Evolutionary conservation across 2,797 vertebrate genomes (phyloP), one percentile per base, ranked within the genome.

Genomic region (Sebastes trivittatus): DNA sequence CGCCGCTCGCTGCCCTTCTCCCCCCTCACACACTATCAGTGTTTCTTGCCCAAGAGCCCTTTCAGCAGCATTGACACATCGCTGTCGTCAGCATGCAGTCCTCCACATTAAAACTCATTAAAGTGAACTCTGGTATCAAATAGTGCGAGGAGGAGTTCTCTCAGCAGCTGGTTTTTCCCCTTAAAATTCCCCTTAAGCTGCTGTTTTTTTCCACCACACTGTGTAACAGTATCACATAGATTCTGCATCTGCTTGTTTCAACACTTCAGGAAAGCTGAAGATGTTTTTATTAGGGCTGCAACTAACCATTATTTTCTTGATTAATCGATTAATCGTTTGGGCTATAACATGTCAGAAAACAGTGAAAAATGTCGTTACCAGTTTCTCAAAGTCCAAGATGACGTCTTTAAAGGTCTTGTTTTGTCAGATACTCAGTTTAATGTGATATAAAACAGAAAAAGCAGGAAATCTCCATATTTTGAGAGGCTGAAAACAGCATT

Each of bases 71-170:
- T 30, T 76, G 83, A 88, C 80, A 71, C 75, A 56, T 70, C 73
- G 61, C 75, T 52, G 86, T 63, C 54, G 67, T 83, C 77, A 83
- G 80, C 81, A 27, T 2, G 56, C 78, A 54, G 77, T 54, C 60
- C 72, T 75, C 58, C 8, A 30, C 77, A 71, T 80, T 83, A 83
- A 72, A 81, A 74, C 72, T 74, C 78, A 85, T 83, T 83, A 87
- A 72, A 79, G 54, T 16, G 30, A 61, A 83, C 54, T 6, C 60
- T 5, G 22, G 5, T 42, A 65, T 69, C 62, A 81, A 77, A 70
- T 6, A 46, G 54, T 20, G 66, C 22, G 5, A 25, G 11, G 11
- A 72, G 64, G 0, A 23, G 25, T 18, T 82, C 62, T 16, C 66
- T 16, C 72, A 27, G 69, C 36, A 64, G 65, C n/a, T 67, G 77